Evolutionary conservation across 2,888 invertebrate species (phyloP).

Genomic region (Choristoneura rosaceana): DNA sequence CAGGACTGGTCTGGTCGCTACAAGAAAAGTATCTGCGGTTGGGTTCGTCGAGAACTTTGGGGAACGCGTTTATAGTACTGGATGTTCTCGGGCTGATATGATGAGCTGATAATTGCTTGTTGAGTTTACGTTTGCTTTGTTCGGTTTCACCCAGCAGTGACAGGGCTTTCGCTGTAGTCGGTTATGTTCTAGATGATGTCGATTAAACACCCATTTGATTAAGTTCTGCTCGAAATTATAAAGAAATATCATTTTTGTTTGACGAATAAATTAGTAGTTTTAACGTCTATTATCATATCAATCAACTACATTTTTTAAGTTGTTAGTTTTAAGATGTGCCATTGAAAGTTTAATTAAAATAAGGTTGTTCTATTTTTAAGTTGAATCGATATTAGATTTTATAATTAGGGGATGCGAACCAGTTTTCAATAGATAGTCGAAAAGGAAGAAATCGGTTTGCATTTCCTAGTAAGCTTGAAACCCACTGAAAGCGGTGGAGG

Average conservation of each 20-base stretch:
- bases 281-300: background rate
- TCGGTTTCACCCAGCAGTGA: background rate
- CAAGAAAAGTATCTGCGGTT: no score
- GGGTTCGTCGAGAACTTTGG: background rate
- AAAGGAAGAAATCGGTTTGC: background rate
- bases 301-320: slow-evolving; percentile 5
- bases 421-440: background rate
- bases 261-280: slow-evolving; percentile 11
- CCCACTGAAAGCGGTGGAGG: no score
- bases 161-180: background rate
- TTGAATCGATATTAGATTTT: no score
- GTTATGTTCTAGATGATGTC: background rate
- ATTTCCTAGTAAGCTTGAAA: background rate
- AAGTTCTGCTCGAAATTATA: background rate
- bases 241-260: background rate
- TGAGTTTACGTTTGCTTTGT: background rate
- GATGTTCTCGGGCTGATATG: background rate
- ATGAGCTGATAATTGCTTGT: background rate
- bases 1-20: no score
- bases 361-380: background rate
- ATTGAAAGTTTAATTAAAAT: background rate
- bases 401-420: background rate
- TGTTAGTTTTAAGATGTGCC: background rate
- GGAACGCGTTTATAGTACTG: background rate
- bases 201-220: background rate